Evolutionary conservation across 2,797 vertebrate genomes (phyloP).

Genomic region (Myripristis jacobus): DNA sequence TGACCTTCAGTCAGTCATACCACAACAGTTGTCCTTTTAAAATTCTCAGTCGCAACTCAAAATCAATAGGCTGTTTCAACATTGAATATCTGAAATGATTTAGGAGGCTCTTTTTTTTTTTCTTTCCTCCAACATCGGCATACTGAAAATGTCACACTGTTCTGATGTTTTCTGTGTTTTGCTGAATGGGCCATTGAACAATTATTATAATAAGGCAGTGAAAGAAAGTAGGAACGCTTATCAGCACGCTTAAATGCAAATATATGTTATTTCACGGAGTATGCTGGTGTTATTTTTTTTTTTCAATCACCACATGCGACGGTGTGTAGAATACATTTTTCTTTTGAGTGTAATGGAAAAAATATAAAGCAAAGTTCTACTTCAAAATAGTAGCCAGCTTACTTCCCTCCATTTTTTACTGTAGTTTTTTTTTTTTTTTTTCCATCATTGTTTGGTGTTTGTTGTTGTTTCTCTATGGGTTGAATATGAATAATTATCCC

Average conservation of each 20-base stretch:
- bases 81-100: slow-evolving; percentile 52
- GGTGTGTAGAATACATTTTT: slow-evolving; percentile 25
- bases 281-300: not conserved
- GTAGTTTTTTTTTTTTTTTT: slow-evolving; percentile 21
- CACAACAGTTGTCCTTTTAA: slow-evolving; percentile 30
- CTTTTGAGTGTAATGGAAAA: slow-evolving; percentile 33
- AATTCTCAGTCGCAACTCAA: slow-evolving; percentile 38
- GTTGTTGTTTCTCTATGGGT: slow-evolving; percentile 11
- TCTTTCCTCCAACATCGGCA: slow-evolving; percentile 50
- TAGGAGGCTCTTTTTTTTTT: too few species aligned
- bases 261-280: not conserved
- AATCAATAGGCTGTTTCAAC: slow-evolving; percentile 59
- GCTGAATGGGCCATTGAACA: slow-evolving; percentile 1
- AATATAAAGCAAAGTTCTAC: slow-evolving; percentile 6
- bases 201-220: slow-evolving; percentile 22
- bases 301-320: not conserved
- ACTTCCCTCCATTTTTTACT: slow-evolving; percentile 12
- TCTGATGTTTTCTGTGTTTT: slow-evolving; percentile 13
- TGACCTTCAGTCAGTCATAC: slow-evolving; percentile 40
- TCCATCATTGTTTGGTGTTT: not conserved
- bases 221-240: slow-evolving; percentile 7
- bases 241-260: slow-evolving; percentile 8
- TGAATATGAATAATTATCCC: slow-evolving; percentile 5
- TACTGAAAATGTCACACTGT: slow-evolving; percentile 52
- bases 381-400: not conserved